phyloP scores from a whole-genome alignment of 2,888 invertebrate genomes.

The Rotaria magnacalcarata region DNA sequence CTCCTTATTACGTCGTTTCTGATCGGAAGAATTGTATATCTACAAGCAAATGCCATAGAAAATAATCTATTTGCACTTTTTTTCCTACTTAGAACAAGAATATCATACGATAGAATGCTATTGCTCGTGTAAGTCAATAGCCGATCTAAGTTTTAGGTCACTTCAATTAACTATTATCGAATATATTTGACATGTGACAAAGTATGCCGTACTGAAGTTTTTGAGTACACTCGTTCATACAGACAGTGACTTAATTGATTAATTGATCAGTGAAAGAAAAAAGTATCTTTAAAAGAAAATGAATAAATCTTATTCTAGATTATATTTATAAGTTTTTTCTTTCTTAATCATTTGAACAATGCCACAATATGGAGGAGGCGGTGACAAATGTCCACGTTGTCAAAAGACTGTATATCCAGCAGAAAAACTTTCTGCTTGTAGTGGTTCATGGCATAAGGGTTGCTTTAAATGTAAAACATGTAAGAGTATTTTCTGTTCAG shows the following conservation, averaged over 20 bases:
- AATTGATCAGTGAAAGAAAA: no score
- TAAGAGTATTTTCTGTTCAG: neutral
- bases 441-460: constrained; percentile 47
- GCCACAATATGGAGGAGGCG: constrained; percentile 46
- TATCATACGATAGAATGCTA: neutral
- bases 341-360: neutral
- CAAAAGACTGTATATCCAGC: constrained; percentile 46
- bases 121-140: neutral
- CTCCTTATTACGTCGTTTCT: neutral
- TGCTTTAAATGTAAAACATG: constrained; percentile 48
- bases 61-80: neutral
- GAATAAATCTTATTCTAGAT: neutral
- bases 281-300: neutral
- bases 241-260: no score
- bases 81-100: neutral
- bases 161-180: neutral
- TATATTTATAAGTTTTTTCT: neutral
- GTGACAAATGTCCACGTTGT: constrained; percentile 46
- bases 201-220: neutral
- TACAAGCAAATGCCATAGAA: neutral
- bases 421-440: constrained; percentile 42
- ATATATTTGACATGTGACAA: neutral
- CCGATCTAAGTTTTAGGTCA: neutral
- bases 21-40: neutral
- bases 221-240: no score